Base-by-base conservation (phyloP, 2,888 invertebrate species). In the Drosophila birchii region DNA sequence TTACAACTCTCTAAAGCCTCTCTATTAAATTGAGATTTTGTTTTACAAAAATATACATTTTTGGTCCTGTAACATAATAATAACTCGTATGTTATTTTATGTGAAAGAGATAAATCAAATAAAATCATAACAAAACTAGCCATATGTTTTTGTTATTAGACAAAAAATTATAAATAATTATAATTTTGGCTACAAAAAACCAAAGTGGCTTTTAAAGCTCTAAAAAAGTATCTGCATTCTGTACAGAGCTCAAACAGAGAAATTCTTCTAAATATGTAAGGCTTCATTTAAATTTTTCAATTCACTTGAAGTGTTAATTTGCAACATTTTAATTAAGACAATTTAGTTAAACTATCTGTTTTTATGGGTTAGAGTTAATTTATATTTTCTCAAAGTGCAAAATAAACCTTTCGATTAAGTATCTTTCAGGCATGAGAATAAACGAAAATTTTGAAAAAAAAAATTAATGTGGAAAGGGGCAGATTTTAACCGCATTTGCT, bases 401-500 rank as follows among this genome's bases (percentile, higher is more conserved):
- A 38, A 34, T 32, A 45, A 64, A 43, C 47, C 38, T 72, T 41
- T 36, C 57, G 29, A 47, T 64, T 57, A 60, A 57, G 38, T 34
- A 38, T 23, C 47, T 7, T 12, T 38, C 32, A 29, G 47, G 47
- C 34, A 9, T 38, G 32, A 54, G 53, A 18, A 11, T 38, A 29
- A 51, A 51, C 5, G 20, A 18, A 49, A 20, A 49, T 47, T 39
- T 39, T 53, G 23, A 23, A 53, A 18, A 43, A 20, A 7, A 6
- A 34, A 2, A 3, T 12, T 23, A 7, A 34, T 11, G 23, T 16
- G 20, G 29, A n/a, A 20, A 8, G n/a, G 34, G 63, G 51, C 47
- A 29, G 47, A 45, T 59, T 75, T 69, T 60, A 74, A 68, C 67
- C 76, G 75, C 82, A 81, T 76, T 79, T 73, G 64, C 64, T 69